Conservation (phyloP, 1,140 invertebrate genomes). For the Homarus americanus region DNA sequence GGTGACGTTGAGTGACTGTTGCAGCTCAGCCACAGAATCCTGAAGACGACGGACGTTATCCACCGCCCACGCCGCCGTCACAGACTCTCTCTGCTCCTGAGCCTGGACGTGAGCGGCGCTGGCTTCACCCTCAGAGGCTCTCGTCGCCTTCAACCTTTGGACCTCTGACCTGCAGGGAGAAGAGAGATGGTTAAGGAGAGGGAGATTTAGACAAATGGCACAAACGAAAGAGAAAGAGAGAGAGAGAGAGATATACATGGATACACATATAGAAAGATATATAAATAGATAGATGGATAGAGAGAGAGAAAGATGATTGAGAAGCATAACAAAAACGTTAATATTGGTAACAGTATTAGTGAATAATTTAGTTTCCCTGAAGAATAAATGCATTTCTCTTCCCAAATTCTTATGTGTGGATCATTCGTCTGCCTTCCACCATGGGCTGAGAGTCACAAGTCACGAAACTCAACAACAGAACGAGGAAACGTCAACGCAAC, state of each 20-base stretch:
- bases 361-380: too few species aligned
- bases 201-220: background rate
- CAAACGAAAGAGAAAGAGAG: background rate
- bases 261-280: too few species aligned
- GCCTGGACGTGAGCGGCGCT: slow-evolving; percentile 30
- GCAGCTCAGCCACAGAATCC: slow-evolving; percentile 53
- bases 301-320: background rate
- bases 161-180: slow-evolving; percentile 46
- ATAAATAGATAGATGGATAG: too few species aligned
- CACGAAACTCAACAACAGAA: too few species aligned
- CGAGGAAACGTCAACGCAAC: too few species aligned
- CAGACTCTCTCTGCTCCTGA: slow-evolving; percentile 55
- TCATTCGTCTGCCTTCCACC: too few species aligned
- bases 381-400: too few species aligned
- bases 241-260: too few species aligned
- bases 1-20: slow-evolving; percentile 50
- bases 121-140: slow-evolving; percentile 13
- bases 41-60: slow-evolving; percentile 43
- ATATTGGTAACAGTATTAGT: too few species aligned
- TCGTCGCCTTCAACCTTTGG: slow-evolving; percentile 24
- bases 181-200: background rate
- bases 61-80: slow-evolving; percentile 45
- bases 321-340: too few species aligned
- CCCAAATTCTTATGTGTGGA: too few species aligned
- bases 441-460: too few species aligned